Evolutionary conservation across 2,113 vertebrate genomes (phyloP).

Genomic region (Carassius carassius): DNA sequence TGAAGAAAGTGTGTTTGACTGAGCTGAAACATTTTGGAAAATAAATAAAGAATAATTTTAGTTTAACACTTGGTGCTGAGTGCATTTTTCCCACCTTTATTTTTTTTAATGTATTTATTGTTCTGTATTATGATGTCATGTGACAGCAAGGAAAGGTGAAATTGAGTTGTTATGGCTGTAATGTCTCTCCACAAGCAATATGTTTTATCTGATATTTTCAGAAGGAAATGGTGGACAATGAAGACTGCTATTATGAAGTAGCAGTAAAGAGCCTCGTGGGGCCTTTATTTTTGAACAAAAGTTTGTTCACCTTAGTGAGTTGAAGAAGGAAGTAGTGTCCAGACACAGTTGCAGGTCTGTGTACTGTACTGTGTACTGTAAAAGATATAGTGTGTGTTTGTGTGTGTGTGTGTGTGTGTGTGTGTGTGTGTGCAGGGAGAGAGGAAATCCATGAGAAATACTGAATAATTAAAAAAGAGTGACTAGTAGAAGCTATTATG

Average conservation of each 20-base stretch:
- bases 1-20: neutral
- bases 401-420: too few species aligned
- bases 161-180: constrained; percentile 18
- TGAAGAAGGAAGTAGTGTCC: neutral
- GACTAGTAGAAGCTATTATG: neutral
- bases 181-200: constrained; percentile 19
- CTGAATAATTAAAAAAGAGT: neutral
- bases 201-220: constrained; percentile 22
- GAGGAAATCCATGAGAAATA: neutral
- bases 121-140: constrained; percentile 26
- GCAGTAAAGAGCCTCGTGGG: constrained; percentile 15
- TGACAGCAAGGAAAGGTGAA: constrained; percentile 27
- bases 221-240: constrained; percentile 45
- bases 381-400: neutral
- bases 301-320: constrained; percentile 2
- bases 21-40: constrained; percentile 20
- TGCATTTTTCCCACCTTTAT: neutral
- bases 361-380: too few species aligned
- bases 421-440: neutral
- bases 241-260: constrained; percentile 39
- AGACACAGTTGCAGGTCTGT: neutral
- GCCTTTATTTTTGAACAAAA: constrained; percentile 13
- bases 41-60: neutral
- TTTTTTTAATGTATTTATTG: neutral
- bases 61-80: constrained; percentile 7